These are phyloP conservation scores for Morus bassanus DNA, from an alignment of 2,797 vertebrate genomes.

Conservation along the genomic window DNA sequence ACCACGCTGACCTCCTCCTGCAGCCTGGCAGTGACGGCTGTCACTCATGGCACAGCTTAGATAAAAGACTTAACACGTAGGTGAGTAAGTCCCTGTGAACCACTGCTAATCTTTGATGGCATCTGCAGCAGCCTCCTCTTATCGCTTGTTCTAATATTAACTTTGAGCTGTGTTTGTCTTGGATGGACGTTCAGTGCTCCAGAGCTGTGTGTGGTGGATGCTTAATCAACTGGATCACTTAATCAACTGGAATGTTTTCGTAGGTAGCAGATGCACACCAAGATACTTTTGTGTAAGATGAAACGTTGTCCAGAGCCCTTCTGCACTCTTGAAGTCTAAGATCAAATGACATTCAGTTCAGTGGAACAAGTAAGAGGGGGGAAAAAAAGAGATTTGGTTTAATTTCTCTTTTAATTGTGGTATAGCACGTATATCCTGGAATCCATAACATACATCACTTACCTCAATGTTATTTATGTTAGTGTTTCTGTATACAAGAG, in stretches of 20 bases:
- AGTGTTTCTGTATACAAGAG: not conserved
- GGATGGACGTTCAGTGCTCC: not conserved
- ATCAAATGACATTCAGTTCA: conserved; percentile 6
- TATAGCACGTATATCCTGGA: not conserved
- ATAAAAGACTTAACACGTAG: not conserved
- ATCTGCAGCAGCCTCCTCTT: not conserved
- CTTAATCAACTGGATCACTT: not conserved
- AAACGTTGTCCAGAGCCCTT: not conserved
- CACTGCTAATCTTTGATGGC: not conserved
- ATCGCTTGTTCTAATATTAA: not conserved
- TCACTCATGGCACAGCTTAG: not conserved
- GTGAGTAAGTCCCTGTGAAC: not conserved
- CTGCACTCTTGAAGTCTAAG: not conserved
- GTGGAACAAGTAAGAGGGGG: not conserved
- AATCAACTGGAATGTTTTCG: not conserved
- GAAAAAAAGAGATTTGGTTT: not conserved
- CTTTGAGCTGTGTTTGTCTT: conserved; percentile 12
- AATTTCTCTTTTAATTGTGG: not conserved
- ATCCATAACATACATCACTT: not conserved
- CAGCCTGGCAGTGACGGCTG: not conserved
- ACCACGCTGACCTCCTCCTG: not conserved
- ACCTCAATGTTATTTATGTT: not conserved
- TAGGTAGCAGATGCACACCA: not conserved
- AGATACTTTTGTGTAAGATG: not conserved
- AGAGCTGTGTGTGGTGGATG: not conserved